Evolutionary conservation across 2,797 vertebrate species (phyloP), one percentile per base, ranked within the genome.

Genomic region (Melanotaenia pygmaea): DNA sequence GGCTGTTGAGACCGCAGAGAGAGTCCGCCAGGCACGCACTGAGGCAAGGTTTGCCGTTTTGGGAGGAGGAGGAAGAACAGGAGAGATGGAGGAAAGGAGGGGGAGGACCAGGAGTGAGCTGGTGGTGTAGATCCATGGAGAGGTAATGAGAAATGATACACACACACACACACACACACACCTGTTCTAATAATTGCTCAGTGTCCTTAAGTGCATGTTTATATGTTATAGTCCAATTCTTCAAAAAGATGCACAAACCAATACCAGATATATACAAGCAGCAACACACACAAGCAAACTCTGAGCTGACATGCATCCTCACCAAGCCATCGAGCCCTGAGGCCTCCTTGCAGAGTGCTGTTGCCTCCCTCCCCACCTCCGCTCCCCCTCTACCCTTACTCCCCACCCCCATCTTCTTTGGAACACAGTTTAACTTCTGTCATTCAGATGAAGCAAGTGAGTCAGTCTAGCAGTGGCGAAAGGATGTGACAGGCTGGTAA

Each of bases 11-110:
- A 93, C 89, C 84, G 71, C 87, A 85, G 94, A 94, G 91, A 91
- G 90, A 94, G 92, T 94, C 94, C 93, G 93, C 89, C 92, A 95
- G 94, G 94, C 93, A 94, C 89, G 87, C 94, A 95, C 90, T 93
- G 83, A 94, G 94, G 93, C 91, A 93, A 95, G 92, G 91, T 90
- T 89, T 81, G 88, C 89, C 90, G 88, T 90, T 93, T 92, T 90
- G 82, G 85, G 83, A 83, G 80, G 79, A 85, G 85, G 81, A 77
- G 76, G 72, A 28, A 79, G 67, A 64, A 67, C 69, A 53, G 50
- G 69, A 68, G 57, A 22, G 54, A 60, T 24, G 61, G 79, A 70
- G 67, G 70, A 51, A 40, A 18, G 53, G 65, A 59, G 74, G 67
- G 54, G 67, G 70, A 47, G 56, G 53, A 61, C 63, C 58, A 73